Evolutionary conservation across 2,888 invertebrate species (phyloP).

Genomic region (Caenorhabditis japonica): DNA sequence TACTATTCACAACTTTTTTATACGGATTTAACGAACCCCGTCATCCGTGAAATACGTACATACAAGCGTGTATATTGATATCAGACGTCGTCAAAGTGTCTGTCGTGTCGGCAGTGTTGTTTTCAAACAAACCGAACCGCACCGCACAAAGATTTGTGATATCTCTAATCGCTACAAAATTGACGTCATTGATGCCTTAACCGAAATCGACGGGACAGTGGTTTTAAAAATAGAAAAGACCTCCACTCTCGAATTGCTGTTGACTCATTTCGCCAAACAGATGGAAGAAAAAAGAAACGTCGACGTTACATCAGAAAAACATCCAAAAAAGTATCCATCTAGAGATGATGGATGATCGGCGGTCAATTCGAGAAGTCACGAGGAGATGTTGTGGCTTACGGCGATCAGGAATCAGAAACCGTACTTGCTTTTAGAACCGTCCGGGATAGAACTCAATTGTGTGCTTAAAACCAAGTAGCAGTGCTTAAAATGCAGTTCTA

Average conservation of each 20-base stretch:
- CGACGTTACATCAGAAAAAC: slow-evolving; percentile 7
- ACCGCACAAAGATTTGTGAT: slow-evolving; percentile 25
- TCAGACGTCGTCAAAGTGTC: slow-evolving; percentile 35
- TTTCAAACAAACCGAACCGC: slow-evolving; percentile 1
- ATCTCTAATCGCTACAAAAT: background rate
- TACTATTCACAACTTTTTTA: no score
- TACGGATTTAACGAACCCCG: slow-evolving; percentile 1
- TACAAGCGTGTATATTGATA: background rate
- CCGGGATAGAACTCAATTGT: no score
- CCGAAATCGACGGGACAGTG: slow-evolving; percentile 8
- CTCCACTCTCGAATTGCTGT: slow-evolving; percentile 4
- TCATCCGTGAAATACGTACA: background rate
- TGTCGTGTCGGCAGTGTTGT: no score
- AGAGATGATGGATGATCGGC: slow-evolving; percentile 47
- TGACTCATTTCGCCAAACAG: slow-evolving; percentile 15
- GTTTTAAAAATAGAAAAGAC: slow-evolving; percentile 3
- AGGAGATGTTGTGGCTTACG: slow-evolving; percentile 3
- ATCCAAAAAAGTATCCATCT: slow-evolving; percentile 13
- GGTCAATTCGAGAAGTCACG: slow-evolving; percentile 35
- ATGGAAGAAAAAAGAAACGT: background rate
- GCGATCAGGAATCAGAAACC: no score
- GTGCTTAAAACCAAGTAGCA: no score
- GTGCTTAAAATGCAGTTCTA: no score
- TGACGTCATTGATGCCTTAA: no score
- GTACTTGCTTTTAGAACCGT: no score